Conservation (phyloP, 92 coral and sea anemone species). For the Hydrozoanthus gracilis region DNA sequence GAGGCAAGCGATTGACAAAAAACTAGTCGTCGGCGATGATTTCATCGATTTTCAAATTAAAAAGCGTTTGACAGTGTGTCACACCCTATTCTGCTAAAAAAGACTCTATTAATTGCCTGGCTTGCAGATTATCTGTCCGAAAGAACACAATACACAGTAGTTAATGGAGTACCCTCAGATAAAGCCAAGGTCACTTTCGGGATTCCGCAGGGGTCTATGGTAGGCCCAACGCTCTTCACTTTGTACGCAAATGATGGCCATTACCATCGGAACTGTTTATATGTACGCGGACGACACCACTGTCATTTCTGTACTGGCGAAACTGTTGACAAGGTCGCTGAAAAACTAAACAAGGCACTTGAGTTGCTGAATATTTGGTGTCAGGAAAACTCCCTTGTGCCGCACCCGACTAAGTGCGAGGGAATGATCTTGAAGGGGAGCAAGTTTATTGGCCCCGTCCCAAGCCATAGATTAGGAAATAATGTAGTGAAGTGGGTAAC, state of each 20-base stretch:
- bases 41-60: constrained; percentile 56
- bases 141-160: constrained; percentile 51
- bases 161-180: constrained; percentile 44
- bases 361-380: background rate
- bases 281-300: constrained; percentile 49
- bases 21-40: constrained; percentile 50
- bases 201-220: constrained; percentile 48
- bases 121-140: constrained; percentile 46
- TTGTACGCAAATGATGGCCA: constrained; percentile 34
- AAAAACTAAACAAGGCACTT: background rate
- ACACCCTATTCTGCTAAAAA: constrained; percentile 51
- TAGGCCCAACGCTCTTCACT: constrained; percentile 52
- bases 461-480: background rate
- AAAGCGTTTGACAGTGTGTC: constrained; percentile 62
- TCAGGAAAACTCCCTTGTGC: background rate
- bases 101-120: constrained; percentile 59
- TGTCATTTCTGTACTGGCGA: background rate
- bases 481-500: background rate
- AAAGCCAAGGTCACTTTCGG: constrained; percentile 39
- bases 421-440: background rate
- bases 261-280: background rate
- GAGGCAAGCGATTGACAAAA: constrained; percentile 52
- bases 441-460: background rate
- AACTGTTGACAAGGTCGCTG: background rate
- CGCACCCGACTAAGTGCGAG: background rate